These are phyloP conservation scores for Steinernema feltiae DNA, from an alignment of 1,140 invertebrate genomes.

Conservation along the genomic window DNA sequence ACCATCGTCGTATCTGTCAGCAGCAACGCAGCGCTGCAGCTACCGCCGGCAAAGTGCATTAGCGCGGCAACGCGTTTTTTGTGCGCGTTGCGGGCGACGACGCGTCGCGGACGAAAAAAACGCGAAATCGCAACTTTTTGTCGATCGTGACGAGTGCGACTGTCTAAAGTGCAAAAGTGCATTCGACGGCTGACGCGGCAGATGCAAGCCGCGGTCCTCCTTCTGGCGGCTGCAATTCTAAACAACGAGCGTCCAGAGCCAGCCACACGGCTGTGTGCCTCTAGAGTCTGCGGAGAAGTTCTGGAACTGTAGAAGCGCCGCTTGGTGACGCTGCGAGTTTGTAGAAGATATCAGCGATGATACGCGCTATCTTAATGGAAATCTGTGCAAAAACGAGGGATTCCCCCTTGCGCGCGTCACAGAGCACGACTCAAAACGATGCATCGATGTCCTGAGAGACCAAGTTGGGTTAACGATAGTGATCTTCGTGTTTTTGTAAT, in stretches of 20 bases:
- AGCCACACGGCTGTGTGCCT: too few relatives aligned
- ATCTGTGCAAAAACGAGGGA: slow-evolving; percentile 6
- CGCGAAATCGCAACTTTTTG: slow-evolving; percentile 10
- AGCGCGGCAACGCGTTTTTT: not conserved
- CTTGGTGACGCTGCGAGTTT: not conserved
- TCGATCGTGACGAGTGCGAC: not conserved
- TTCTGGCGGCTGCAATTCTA: not conserved
- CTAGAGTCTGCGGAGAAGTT: too few relatives aligned
- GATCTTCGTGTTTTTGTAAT: slow-evolving; percentile 4
- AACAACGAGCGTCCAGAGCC: slow-evolving; percentile 9
- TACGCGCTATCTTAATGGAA: not conserved
- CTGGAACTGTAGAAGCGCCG: too few relatives aligned
- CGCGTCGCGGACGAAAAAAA: not conserved
- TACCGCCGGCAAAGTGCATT: slow-evolving; percentile 4
- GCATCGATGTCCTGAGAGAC: too few relatives aligned
- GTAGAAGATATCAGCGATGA: not conserved
- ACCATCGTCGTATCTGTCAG: not conserved
- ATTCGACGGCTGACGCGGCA: not conserved
- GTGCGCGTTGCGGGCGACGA: not conserved
- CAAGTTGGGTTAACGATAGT: not conserved
- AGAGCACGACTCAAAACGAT: too few relatives aligned
- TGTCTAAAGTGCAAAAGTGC: not conserved
- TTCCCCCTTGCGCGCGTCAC: not conserved
- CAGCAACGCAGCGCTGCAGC: too few relatives aligned
- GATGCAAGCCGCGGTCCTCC: not conserved